Conservation (phyloP, 2,888 invertebrate genomes). For the Tetranychus truncatus region DNA sequence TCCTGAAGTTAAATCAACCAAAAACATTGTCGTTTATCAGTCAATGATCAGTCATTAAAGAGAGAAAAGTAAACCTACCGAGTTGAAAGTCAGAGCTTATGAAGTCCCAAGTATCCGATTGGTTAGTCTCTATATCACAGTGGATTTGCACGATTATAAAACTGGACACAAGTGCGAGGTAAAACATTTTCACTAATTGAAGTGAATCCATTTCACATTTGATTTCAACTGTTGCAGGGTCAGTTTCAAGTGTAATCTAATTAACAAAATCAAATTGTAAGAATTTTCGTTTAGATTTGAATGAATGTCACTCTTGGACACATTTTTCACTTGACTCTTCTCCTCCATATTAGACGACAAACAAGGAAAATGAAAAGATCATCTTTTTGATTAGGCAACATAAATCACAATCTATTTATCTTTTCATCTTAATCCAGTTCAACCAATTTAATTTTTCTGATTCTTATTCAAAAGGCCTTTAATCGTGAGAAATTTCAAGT, state of each 20-base stretch:
- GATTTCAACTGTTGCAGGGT: too few species aligned
- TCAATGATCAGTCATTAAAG: background rate
- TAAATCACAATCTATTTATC: background rate
- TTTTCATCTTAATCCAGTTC: background rate
- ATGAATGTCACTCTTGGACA: too few species aligned
- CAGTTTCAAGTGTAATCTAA: too few species aligned
- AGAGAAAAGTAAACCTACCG: background rate
- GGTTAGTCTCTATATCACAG: too few species aligned
- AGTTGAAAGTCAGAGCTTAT: background rate
- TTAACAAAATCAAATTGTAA: too few species aligned
- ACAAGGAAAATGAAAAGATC: background rate
- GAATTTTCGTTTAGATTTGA: too few species aligned
- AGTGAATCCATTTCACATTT: too few species aligned
- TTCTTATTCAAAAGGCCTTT: background rate
- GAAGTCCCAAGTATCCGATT: too few species aligned
- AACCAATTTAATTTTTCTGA: background rate
- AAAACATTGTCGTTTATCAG: background rate
- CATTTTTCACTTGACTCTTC: background rate
- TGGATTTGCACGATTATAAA: too few species aligned
- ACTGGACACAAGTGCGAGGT: too few species aligned
- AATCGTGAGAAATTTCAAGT: background rate
- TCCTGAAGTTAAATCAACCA: background rate
- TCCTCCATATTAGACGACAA: background rate
- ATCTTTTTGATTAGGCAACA: background rate
- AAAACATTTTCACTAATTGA: too few species aligned